Evolutionary conservation across 2,797 vertebrate species (phyloP).

Genomic region (Girardinus metallicus): DNA sequence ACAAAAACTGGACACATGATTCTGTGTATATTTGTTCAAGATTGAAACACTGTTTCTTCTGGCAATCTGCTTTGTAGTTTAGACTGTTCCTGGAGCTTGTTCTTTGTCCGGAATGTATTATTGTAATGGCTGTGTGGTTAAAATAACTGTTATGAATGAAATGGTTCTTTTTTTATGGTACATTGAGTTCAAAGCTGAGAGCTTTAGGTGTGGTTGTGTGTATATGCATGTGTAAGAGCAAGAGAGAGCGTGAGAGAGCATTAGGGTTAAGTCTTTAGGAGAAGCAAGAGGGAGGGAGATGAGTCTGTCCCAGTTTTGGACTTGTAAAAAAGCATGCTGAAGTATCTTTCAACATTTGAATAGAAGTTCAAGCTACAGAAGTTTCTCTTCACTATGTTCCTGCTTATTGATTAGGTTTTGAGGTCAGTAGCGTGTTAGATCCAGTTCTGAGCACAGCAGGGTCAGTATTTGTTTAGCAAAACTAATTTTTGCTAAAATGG

Average conservation of each 20-base stretch:
- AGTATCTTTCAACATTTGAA: slow-evolving; percentile 57
- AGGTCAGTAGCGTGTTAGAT: slow-evolving; percentile 30
- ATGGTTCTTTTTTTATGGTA: slow-evolving; percentile 67
- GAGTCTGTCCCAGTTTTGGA: slow-evolving; percentile 65
- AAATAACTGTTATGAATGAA: slow-evolving; percentile 69
- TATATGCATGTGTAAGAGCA: slow-evolving; percentile 22
- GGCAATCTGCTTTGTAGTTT: slow-evolving; percentile 59
- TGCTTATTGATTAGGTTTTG: slow-evolving; percentile 53
- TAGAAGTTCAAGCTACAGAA: slow-evolving; percentile 37
- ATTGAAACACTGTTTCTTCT: slow-evolving; percentile 56
- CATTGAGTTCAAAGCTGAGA: slow-evolving; percentile 64
- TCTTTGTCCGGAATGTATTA: slow-evolving; percentile 62
- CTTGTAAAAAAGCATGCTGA: slow-evolving; percentile 53
- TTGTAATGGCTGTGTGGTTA: slow-evolving; percentile 62
- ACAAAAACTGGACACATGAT: slow-evolving; percentile 54
- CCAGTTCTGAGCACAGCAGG: slow-evolving; percentile 16
- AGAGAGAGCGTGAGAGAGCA: slow-evolving; percentile 22
- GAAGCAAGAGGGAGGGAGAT: slow-evolving; percentile 36
- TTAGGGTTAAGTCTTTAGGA: slow-evolving; percentile 47
- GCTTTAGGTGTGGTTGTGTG: slow-evolving; percentile 52
- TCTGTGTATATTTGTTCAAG: slow-evolving; percentile 59
- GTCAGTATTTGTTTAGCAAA: slow-evolving; percentile 20
- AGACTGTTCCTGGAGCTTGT: slow-evolving; percentile 34
- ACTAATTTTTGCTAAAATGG: slow-evolving; percentile 24
- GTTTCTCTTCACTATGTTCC: slow-evolving; percentile 36